These are phyloP conservation scores for Agrotis segetum DNA, from an alignment of 2,888 invertebrate genomes.

Conservation along the genomic window DNA sequence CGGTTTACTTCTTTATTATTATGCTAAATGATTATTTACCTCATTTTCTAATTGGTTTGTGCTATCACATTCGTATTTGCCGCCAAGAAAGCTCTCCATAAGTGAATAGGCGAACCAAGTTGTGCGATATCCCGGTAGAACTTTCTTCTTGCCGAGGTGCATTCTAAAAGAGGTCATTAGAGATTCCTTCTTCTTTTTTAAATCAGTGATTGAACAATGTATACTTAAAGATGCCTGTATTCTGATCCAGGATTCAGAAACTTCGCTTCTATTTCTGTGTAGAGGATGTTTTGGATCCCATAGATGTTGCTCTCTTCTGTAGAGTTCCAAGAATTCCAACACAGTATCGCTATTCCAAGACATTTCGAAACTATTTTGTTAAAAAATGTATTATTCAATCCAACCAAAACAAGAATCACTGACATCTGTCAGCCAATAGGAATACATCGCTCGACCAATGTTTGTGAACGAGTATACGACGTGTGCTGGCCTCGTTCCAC, in stretches of 20 bases:
- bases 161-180: slow-evolving; percentile 86
- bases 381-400: slow-evolving; percentile 24
- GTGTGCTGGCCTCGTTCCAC: slow-evolving; percentile 80
- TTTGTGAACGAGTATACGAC: slow-evolving; percentile 74
- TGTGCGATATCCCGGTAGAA: slow-evolving; percentile 74
- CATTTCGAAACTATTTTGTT: slow-evolving; percentile 66
- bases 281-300: slow-evolving; percentile 85
- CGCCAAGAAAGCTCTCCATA: slow-evolving; percentile 87
- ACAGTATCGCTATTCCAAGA: slow-evolving; percentile 82
- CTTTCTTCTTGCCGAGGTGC: slow-evolving; percentile 80
- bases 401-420: slow-evolving; percentile 67
- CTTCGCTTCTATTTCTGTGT: slow-evolving; percentile 81
- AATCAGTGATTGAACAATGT: slow-evolving; percentile 76
- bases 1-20: neutral
- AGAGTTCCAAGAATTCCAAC: slow-evolving; percentile 84
- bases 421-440: slow-evolving; percentile 73
- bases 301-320: slow-evolving; percentile 80
- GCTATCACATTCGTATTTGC: slow-evolving; percentile 83
- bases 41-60: slow-evolving; percentile 79
- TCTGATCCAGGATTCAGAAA: slow-evolving; percentile 83
- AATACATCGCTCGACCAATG: slow-evolving; percentile 75
- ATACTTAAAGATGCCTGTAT: slow-evolving; percentile 79
- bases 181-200: slow-evolving; percentile 88
- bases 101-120: slow-evolving; percentile 85
- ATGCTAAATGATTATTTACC: slow-evolving; percentile 66